Percentiles rank a stretch among this genome's conserved stretches.
These are phyloP conservation scores for Orchestia grillus DNA, from an alignment of 1,140 invertebrate genomes.

Conservation along the genomic window DNA sequence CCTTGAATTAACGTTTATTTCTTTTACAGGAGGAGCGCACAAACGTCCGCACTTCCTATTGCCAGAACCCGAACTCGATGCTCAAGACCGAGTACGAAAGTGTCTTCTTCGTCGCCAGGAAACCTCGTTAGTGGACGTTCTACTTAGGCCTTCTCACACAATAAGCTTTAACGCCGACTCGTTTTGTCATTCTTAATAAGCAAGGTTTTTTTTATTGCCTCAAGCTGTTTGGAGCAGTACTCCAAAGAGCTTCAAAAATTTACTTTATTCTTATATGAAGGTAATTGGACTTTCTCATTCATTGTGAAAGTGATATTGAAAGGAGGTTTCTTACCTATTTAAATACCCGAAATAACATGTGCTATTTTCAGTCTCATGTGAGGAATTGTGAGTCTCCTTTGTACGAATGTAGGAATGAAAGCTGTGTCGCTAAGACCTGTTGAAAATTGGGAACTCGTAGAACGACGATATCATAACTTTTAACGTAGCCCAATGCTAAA, in stretches of 20 bases:
- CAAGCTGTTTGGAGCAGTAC: not conserved
- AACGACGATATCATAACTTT: too few relatives aligned
- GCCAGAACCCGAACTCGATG: conserved; percentile 95
- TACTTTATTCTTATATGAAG: not conserved
- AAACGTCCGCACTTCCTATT: conserved; percentile 86
- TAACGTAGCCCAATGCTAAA: too few relatives aligned
- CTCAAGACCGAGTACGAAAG: conserved; percentile 89
- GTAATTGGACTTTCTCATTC: not conserved
- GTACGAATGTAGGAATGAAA: not conserved
- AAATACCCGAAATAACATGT: not conserved
- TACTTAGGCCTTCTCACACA: not conserved
- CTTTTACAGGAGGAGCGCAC: conserved; percentile 80
- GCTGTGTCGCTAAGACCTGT: too few relatives aligned
- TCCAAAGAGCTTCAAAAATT: not conserved
- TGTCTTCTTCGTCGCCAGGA: conserved; percentile 89
- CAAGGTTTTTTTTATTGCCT: not conserved
- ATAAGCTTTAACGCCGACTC: not conserved
- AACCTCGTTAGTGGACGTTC: conserved; percentile 70
- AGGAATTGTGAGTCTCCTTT: not conserved
- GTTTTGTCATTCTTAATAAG: not conserved
- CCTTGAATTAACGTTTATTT: not conserved
- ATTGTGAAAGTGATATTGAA: not conserved
- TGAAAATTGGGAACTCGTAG: too few relatives aligned
- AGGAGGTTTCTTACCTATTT: not conserved
- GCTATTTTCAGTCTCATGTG: not conserved